These are phyloP conservation scores for Neocrepidodera transversa DNA, from an alignment of 2,888 invertebrate genomes.

Conservation along the genomic window DNA sequence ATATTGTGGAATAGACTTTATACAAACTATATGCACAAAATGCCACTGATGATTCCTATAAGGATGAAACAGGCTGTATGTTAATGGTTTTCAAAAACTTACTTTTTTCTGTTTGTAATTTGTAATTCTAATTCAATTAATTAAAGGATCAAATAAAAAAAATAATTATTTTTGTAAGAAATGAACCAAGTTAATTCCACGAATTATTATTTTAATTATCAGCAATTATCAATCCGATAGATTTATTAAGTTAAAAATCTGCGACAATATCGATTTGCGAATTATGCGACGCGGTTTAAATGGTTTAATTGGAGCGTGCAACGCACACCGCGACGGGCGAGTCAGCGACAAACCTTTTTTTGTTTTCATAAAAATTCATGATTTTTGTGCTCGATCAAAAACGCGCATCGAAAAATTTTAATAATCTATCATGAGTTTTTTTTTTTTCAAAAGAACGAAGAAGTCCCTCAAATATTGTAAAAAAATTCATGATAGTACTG, in stretches of 20 bases:
- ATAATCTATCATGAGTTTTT: slow-evolving; percentile 20
- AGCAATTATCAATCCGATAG: not conserved
- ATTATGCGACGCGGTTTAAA: slow-evolving; percentile 13
- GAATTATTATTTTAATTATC: not conserved
- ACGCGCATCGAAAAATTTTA: slow-evolving; percentile 25
- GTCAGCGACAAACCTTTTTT: slow-evolving; percentile 19
- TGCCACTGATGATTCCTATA: too few relatives aligned
- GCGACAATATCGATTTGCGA: slow-evolving; percentile 18
- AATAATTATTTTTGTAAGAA: too few relatives aligned
- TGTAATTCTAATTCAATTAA: too few relatives aligned
- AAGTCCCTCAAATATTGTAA: too few relatives aligned
- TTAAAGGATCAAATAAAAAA: too few relatives aligned
- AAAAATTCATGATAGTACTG: too few relatives aligned
- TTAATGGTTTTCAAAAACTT: too few relatives aligned
- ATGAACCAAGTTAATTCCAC: not conserved
- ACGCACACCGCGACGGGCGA: slow-evolving; percentile 1
- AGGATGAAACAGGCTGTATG: too few relatives aligned
- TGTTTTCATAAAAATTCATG: slow-evolving; percentile 23
- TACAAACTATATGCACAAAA: too few relatives aligned
- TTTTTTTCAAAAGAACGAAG: too few relatives aligned
- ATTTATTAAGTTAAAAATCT: slow-evolving; percentile 10
- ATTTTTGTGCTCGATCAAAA: slow-evolving; percentile 28
- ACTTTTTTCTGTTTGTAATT: too few relatives aligned
- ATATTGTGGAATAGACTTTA: too few relatives aligned
- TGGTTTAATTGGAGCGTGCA: slow-evolving; percentile 24